Evolutionary conservation across 2,113 vertebrate genomes (phyloP).

Genomic region (Sinocyclocheilus anshuiensis): DNA sequence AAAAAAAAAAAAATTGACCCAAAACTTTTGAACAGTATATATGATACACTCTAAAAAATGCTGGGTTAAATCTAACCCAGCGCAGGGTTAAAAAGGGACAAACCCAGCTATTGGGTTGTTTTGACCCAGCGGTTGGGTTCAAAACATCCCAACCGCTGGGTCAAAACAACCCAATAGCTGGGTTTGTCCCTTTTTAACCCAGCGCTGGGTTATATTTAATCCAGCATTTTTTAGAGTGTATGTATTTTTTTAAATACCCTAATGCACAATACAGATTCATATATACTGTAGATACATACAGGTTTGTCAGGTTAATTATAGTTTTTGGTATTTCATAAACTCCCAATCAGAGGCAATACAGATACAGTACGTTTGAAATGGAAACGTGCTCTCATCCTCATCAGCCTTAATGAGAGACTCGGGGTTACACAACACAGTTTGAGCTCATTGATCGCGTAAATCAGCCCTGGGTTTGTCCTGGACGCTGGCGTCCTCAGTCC

Average conservation of each 20-base stretch:
- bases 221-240: too few relatives aligned
- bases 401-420: slow-evolving; percentile 48
- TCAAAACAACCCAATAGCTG: too few relatives aligned
- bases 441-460: slow-evolving; percentile 62
- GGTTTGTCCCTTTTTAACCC: too few relatives aligned
- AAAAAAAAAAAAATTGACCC: too few relatives aligned
- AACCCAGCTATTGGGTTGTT: too few relatives aligned
- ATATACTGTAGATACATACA: background rate
- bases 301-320: background rate
- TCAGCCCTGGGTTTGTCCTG: slow-evolving; percentile 52
- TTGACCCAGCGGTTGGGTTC: too few relatives aligned
- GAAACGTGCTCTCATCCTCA: slow-evolving; percentile 58
- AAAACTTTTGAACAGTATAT: background rate
- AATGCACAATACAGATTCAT: background rate
- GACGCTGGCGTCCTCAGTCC: background rate
- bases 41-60: too few relatives aligned
- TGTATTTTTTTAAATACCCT: background rate
- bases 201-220: too few relatives aligned
- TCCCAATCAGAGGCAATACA: background rate
- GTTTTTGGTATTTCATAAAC: background rate
- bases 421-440: slow-evolving; percentile 64
- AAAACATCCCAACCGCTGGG: too few relatives aligned
- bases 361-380: slow-evolving; percentile 35
- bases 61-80: too few relatives aligned
- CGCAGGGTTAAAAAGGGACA: too few relatives aligned